Percentiles rank a stretch among this genome's conserved stretches.
phyloP scores from a whole-genome alignment of 2,113 vertebrate species.

The Dromiciops gliroides region DNA sequence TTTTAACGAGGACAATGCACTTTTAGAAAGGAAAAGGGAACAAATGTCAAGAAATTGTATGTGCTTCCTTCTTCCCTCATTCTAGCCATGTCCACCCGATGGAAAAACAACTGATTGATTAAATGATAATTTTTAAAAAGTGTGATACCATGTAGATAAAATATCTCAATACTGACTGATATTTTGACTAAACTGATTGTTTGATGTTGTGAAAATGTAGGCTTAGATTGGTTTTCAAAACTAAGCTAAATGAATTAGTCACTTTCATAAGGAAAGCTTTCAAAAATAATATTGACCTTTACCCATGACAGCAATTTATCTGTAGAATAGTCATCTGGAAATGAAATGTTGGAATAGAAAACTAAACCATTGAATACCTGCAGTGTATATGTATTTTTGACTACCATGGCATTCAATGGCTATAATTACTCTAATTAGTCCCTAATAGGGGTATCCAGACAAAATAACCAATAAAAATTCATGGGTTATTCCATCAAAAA shows the following conservation, averaged over 20 bases:
- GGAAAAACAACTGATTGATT: background rate
- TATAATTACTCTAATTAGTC: background rate
- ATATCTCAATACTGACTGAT: slow-evolving; percentile 3
- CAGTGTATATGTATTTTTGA: background rate
- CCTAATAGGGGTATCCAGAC: background rate
- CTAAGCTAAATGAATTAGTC: background rate
- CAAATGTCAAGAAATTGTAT: background rate
- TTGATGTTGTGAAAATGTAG: background rate
- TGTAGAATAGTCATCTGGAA: background rate
- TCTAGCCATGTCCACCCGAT: background rate
- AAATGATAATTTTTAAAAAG: slow-evolving; percentile 6
- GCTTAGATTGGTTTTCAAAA: slow-evolving; percentile 25
- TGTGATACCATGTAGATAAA: background rate
- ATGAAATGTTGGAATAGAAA: slow-evolving; percentile 1
- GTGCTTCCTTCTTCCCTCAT: background rate
- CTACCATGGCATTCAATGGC: background rate
- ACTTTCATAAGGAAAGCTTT: slow-evolving; percentile 21
- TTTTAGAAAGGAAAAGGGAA: background rate
- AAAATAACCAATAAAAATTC: slow-evolving; percentile 22
- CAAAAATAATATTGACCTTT: background rate
- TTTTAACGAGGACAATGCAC: background rate
- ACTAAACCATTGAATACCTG: slow-evolving; percentile 2
- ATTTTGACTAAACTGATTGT: background rate
- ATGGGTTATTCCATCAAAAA: background rate
- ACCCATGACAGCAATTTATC: background rate